Percentiles rank a stretch among this genome's conserved stretches.
These are phyloP conservation scores for Phalanger gymnotis DNA, from an alignment of 2,797 vertebrate species.

Conservation along the genomic window DNA sequence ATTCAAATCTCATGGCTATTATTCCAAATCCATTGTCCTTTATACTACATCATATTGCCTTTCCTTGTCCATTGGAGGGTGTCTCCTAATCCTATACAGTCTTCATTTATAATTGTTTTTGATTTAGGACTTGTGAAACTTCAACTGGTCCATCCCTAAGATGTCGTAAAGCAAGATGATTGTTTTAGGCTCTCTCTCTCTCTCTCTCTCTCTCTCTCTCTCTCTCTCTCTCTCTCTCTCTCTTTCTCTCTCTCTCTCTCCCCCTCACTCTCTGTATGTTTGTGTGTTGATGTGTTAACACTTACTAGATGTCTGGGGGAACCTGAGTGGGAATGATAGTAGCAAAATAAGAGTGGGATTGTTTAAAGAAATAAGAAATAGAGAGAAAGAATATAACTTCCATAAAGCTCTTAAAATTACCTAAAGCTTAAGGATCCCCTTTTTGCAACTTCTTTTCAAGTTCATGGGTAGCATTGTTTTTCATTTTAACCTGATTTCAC, in stretches of 20 bases:
- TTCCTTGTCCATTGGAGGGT: not conserved
- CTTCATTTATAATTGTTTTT: not conserved
- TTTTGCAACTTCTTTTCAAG: not conserved
- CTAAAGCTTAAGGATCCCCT: not conserved
- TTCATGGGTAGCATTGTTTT: not conserved
- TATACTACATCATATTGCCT: not conserved
- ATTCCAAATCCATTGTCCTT: not conserved
- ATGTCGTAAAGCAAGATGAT: not conserved
- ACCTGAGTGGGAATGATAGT: not conserved
- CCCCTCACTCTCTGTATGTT: too few species aligned
- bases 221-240: too few species aligned
- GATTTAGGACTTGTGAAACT: not conserved
- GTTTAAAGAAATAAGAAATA: not conserved
- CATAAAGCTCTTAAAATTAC: not conserved
- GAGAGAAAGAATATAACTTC: not conserved
- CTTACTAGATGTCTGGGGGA: not conserved
- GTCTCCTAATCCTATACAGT: not conserved
- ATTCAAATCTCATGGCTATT: not conserved
- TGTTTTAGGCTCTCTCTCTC: not conserved
- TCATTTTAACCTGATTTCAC: not conserved
- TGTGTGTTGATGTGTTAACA: not conserved
- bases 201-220: too few species aligned
- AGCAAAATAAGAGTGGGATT: not conserved
- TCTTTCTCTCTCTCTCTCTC: too few species aligned
- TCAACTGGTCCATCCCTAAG: not conserved